Percentiles rank a stretch among this genome's conserved stretches.
Conservation (phyloP, 2,888 invertebrate genomes). For the Protophormia terraenovae region DNA sequence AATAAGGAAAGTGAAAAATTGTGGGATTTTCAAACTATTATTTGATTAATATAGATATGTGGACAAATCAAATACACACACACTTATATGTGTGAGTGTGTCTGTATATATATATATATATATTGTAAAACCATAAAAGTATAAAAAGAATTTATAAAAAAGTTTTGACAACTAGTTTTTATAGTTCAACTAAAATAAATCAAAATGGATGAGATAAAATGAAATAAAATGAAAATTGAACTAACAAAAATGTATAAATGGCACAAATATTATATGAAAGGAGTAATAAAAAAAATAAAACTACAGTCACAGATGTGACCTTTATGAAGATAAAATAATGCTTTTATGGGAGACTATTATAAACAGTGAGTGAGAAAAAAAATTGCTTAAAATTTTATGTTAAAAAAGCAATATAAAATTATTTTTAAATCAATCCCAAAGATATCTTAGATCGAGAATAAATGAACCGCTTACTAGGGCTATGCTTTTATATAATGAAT, state of each 20-base stretch:
- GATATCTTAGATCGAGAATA: no score
- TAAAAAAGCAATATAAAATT: no score
- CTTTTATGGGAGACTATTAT: background rate
- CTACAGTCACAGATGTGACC: constrained; percentile 41
- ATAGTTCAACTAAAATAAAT: constrained; percentile 58
- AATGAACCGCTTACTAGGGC: no score
- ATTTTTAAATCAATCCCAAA: no score
- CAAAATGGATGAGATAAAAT: constrained; percentile 45
- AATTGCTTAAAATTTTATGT: background rate
- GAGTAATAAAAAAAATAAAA: background rate
- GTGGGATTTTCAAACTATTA: constrained; percentile 56
- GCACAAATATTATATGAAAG: constrained; percentile 3
- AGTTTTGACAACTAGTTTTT: constrained; percentile 59
- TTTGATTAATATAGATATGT: constrained; percentile 54
- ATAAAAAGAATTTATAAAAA: constrained; percentile 46
- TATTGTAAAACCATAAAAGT: constrained; percentile 28
- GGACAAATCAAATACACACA: background rate
- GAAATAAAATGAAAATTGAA: constrained; percentile 17
- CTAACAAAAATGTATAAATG: constrained; percentile 21
- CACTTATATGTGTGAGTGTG: background rate
- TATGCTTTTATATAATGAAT: no score
- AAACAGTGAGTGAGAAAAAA: background rate
- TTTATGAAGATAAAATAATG: constrained; percentile 30
- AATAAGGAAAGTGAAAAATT: constrained; percentile 51
- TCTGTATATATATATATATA: background rate